Conservation (phyloP, 2,797 vertebrate genomes). For the Protosalanx chinensis region DNA sequence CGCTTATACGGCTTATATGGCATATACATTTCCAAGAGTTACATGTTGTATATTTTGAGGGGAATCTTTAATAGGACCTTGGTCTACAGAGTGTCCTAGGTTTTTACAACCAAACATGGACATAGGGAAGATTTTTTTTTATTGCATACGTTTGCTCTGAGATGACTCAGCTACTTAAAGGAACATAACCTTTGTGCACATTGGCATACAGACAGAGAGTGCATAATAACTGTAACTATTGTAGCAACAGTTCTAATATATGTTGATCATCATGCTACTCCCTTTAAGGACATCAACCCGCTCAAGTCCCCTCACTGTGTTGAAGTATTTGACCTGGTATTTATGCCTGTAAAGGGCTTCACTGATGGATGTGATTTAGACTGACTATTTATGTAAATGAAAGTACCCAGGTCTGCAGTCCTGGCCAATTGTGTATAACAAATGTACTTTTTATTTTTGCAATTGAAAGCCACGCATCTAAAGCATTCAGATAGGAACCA, state of each 20-base stretch:
- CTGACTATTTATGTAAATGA: neutral
- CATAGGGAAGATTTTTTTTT: no score
- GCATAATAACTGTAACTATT: no score
- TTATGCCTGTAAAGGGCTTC: no score
- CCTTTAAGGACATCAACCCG: no score
- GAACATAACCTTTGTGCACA: neutral
- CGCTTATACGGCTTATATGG: no score
- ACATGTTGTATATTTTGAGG: slow-evolving; percentile 14
- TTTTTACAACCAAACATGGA: slow-evolving; percentile 16
- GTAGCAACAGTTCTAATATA: neutral
- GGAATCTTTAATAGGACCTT: neutral
- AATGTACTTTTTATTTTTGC: neutral
- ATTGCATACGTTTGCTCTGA: neutral
- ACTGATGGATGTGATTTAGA: no score
- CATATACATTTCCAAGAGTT: neutral
- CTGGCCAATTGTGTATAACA: neutral
- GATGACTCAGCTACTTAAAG: neutral
- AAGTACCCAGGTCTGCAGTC: neutral
- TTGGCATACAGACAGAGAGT: neutral
- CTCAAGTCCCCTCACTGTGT: no score
- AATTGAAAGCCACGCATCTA: neutral
- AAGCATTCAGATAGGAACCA: neutral
- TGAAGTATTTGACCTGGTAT: no score
- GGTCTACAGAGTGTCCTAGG: neutral
- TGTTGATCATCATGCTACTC: neutral